Conservation (phyloP, 2,888 invertebrate genomes). For the Mesorhabditis belari region DNA sequence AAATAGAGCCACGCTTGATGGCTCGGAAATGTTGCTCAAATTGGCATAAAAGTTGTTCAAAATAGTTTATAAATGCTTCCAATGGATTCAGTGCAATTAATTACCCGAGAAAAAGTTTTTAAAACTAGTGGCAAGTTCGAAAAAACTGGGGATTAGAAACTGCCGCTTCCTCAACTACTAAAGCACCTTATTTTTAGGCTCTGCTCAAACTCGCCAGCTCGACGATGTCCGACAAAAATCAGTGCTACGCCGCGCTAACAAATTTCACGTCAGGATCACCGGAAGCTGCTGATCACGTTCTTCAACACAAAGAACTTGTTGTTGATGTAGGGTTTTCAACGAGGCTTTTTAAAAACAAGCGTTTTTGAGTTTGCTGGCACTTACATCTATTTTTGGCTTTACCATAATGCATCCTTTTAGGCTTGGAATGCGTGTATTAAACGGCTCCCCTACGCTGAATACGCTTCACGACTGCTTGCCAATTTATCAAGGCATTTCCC, state of each 20-base stretch:
- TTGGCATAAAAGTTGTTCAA: too few relatives aligned
- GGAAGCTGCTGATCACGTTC: slow-evolving; percentile 24
- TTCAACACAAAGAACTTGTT: slow-evolving; percentile 10
- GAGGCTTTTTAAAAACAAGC: background rate
- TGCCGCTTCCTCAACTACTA: too few relatives aligned
- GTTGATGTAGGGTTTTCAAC: background rate
- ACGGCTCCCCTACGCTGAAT: slow-evolving; percentile 5
- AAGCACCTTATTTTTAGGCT: too few relatives aligned
- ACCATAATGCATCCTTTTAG: background rate
- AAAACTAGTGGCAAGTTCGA: too few relatives aligned
- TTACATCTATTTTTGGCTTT: too few relatives aligned
- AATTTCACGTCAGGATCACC: slow-evolving; percentile 32
- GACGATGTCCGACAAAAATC: slow-evolving; percentile 27
- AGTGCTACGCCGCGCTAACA: slow-evolving; percentile 28
- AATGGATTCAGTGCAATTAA: too few relatives aligned
- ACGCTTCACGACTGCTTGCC: slow-evolving; percentile 26
- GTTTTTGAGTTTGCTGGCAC: too few relatives aligned
- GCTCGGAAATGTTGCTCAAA: too few relatives aligned
- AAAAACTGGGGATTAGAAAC: too few relatives aligned
- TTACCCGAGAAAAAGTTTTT: too few relatives aligned
- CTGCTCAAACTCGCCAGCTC: slow-evolving; percentile 23
- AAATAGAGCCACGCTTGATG: too few relatives aligned
- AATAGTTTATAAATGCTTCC: too few relatives aligned
- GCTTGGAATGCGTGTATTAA: background rate
- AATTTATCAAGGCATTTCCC: slow-evolving; percentile 32